These are phyloP conservation scores for Phocoena phocoena DNA, from an alignment of 2,113 vertebrate species.

Conservation along the genomic window DNA sequence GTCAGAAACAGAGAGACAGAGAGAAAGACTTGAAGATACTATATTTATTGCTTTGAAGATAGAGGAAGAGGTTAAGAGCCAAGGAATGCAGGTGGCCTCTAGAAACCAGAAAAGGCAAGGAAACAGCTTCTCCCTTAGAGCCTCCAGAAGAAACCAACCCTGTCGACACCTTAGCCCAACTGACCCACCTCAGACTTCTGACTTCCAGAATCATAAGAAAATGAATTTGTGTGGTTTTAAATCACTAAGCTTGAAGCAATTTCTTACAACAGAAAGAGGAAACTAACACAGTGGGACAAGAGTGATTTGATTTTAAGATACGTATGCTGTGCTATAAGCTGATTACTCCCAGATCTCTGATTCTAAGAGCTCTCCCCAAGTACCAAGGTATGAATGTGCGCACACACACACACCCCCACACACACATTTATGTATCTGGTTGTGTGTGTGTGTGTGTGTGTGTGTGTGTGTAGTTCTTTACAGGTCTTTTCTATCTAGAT, in stretches of 20 bases:
- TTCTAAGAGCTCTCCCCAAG: not conserved
- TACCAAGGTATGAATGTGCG: fast-evolving
- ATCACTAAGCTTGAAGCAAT: not conserved
- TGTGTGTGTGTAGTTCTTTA: not conserved
- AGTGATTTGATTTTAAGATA: not conserved
- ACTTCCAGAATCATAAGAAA: not conserved
- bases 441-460: not conserved
- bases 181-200: not conserved
- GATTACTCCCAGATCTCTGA: not conserved
- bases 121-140: not conserved
- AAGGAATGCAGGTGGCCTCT: not conserved
- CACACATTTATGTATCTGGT: not conserved
- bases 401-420: too few species aligned
- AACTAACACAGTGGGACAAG: not conserved
- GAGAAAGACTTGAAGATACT: not conserved
- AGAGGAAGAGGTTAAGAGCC: not conserved
- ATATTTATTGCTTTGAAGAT: not conserved
- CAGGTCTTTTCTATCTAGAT: not conserved
- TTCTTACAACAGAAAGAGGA: not conserved
- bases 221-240: not conserved
- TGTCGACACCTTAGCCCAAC: not conserved
- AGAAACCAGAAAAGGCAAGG: not conserved
- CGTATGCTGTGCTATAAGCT: not conserved
- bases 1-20: not conserved
- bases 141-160: not conserved